These are phyloP conservation scores for Eilema caniola DNA, from an alignment of 2,888 invertebrate species.

Conservation along the genomic window DNA sequence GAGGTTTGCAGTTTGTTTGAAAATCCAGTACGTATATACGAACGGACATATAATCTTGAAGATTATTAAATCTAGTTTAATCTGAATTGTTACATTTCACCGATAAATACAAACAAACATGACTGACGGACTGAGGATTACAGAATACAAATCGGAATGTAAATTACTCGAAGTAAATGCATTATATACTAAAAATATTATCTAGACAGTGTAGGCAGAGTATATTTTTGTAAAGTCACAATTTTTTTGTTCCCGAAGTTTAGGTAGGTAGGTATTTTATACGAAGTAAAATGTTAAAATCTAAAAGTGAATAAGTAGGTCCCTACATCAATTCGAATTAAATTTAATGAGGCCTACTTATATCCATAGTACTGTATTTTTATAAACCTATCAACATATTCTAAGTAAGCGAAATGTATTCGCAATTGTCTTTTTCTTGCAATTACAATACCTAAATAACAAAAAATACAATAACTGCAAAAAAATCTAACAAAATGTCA, in stretches of 20 bases:
- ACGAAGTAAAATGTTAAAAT: slow-evolving; percentile 33
- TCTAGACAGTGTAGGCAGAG: slow-evolving; percentile 55
- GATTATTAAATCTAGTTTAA: background rate
- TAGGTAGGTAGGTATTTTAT: slow-evolving; percentile 38
- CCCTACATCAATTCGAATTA: slow-evolving; percentile 35
- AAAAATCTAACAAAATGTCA: background rate
- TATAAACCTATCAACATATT: slow-evolving; percentile 25
- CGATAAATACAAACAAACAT: slow-evolving; percentile 15
- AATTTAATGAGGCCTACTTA: slow-evolving; percentile 38
- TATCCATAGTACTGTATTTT: slow-evolving; percentile 31
- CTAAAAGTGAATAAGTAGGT: slow-evolving; percentile 41
- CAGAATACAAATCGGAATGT: slow-evolving; percentile 76
- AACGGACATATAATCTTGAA: background rate
- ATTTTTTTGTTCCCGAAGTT: slow-evolving; percentile 73
- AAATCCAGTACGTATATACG: background rate
- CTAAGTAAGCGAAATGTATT: background rate
- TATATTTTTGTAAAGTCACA: slow-evolving; percentile 66
- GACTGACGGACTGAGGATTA: slow-evolving; percentile 67
- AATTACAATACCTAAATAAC: no score
- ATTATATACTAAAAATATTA: slow-evolving; percentile 63
- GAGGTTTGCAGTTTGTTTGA: background rate
- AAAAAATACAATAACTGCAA: background rate
- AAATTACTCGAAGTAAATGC: slow-evolving; percentile 73
- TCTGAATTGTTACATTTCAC: slow-evolving; percentile 3
- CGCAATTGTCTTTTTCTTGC: background rate